phyloP scores from a whole-genome alignment of 1,140 invertebrate species.

The Laupala kohalensis region DNA sequence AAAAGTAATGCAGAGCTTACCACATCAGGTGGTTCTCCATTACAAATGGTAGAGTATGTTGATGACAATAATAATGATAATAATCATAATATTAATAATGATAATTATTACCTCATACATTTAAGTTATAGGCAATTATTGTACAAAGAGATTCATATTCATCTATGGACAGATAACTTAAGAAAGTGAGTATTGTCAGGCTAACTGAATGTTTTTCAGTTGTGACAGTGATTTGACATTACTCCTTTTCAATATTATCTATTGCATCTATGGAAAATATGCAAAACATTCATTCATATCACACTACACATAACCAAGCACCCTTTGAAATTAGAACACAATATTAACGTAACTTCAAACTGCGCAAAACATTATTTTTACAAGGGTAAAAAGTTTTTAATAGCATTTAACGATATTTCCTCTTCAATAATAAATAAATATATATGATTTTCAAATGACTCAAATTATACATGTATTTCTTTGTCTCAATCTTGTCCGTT shows the following conservation, averaged over 20 bases:
- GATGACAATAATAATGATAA: neutral
- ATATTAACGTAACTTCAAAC: neutral
- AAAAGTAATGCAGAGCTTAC: neutral
- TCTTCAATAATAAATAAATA: conserved; percentile 1
- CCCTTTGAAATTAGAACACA: conserved; percentile 3
- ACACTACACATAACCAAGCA: conserved; percentile 2
- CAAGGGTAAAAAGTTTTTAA: neutral
- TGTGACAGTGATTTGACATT: neutral
- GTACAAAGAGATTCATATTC: conserved; percentile 7
- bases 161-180: neutral
- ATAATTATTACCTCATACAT: neutral
- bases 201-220: neutral
- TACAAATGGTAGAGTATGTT: neutral
- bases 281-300: neutral
- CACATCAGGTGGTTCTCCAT: neutral
- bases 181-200: neutral
- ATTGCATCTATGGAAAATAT: neutral
- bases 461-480: neutral
- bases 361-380: conserved; percentile 1
- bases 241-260: neutral
- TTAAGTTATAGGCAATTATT: conserved; percentile 7
- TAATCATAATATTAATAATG: neutral
- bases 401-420: neutral
- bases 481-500: neutral
- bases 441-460: neutral